Evolutionary conservation across 2,797 vertebrate species (phyloP).

Genomic region (Iguana delicatissima): DNA sequence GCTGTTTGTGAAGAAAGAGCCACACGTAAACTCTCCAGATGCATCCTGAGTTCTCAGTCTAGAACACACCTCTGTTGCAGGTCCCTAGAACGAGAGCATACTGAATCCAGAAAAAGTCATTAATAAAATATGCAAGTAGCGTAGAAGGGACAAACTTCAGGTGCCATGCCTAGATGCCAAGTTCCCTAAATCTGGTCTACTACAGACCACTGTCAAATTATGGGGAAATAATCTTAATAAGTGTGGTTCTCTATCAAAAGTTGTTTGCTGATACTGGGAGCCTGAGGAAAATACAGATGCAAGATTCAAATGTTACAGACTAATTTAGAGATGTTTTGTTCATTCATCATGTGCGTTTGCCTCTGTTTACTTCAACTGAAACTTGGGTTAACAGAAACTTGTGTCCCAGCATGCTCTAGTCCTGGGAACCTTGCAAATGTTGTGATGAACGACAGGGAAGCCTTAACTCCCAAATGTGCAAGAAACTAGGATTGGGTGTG

Average conservation of each 20-base stretch:
- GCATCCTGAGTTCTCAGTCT: not conserved
- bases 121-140: not conserved
- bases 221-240: not conserved
- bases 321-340: not conserved
- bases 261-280: too few relatives aligned
- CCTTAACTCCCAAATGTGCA: accelerated
- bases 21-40: not conserved
- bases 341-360: not conserved
- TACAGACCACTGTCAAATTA: not conserved
- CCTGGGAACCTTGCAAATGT: not conserved
- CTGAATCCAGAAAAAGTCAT: not conserved
- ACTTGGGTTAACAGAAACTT: not conserved
- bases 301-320: not conserved
- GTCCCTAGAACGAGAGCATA: not conserved
- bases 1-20: not conserved
- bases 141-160: not conserved
- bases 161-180: not conserved
- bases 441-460: not conserved
- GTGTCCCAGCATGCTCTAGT: constrained; percentile 2
- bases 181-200: not conserved
- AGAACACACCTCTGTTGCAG: not conserved
- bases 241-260: not conserved
- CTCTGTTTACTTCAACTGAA: not conserved
- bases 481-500: not conserved
- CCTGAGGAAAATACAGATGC: not conserved